A percentile compares a stretch with the other conserved stretches of the same genome.
Evolutionary conservation across 2,888 invertebrate genomes (phyloP).

Genomic region (Geotrupes spiniger): DNA sequence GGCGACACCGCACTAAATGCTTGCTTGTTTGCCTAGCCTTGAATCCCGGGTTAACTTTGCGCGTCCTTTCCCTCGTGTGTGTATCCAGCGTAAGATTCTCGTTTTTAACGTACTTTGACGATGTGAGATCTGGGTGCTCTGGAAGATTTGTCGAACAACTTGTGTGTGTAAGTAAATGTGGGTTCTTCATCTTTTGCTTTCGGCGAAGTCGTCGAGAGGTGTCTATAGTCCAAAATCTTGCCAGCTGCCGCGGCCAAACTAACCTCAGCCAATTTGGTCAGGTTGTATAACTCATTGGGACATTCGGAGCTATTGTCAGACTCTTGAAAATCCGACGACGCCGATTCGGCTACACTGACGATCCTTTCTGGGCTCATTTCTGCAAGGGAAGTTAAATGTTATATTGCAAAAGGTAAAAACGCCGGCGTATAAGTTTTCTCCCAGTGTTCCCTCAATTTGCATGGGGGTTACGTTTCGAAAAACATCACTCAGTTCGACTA

Average conservation of each 20-base stretch:
- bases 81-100: too few species aligned
- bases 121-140: conserved; percentile 44
- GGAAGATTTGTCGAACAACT: conserved; percentile 49
- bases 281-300: conserved; percentile 69
- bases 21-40: too few species aligned
- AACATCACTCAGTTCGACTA: too few species aligned
- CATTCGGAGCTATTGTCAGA: conserved; percentile 47
- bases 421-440: too few species aligned
- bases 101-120: conserved; percentile 42
- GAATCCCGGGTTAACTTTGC: too few species aligned
- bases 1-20: too few species aligned
- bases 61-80: too few species aligned
- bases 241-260: conserved; percentile 63
- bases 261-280: conserved; percentile 73
- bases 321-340: conserved; percentile 31
- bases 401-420: too few species aligned
- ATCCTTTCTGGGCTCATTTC: conserved; percentile 48
- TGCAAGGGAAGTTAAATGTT: conserved; percentile 37
- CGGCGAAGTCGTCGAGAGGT: conserved; percentile 33
- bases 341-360: conserved; percentile 46
- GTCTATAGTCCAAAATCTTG: conserved; percentile 52
- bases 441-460: too few species aligned
- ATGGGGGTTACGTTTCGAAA: too few species aligned
- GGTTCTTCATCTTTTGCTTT: conserved; percentile 31
- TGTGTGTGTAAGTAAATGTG: conserved; percentile 47